Base-by-base conservation (phyloP, 1,140 invertebrate species). In the Acromyrmex echinatior region DNA sequence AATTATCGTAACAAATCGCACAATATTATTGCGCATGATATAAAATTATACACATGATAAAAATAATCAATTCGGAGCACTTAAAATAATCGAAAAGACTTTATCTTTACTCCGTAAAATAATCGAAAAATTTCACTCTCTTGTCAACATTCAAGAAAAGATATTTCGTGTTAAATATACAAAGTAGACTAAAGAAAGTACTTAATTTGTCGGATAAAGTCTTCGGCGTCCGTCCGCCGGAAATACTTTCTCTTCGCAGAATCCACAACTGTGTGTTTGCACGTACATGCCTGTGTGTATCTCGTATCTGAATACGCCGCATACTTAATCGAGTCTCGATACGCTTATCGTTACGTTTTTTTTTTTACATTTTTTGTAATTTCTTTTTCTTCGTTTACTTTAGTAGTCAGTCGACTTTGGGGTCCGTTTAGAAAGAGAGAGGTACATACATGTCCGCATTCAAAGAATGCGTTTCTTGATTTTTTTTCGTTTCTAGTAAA, bases 21-120 rank as follows among this genome's bases (percentile, higher is more conserved):
- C 91, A 84, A 91, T 74, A 56, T 90, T 87, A 86, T 51, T 86
- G 85, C 86, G 39, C 39, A 45, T 45, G 39, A 60, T 91, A 92
- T 87, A 91, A 92, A 92, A 93, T 79, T 66, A 85, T 92, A 86
- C 39, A 91, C 74, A 76, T 76, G 86, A 79, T 91, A 91, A 90
- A 84, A 89, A 92, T 84, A 70, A 87, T 91, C 66, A 88, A 49
- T 86, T 14, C 51, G 91, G 92, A 93, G 91, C 87, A 90, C 92
- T 93, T 92, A 94, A 92, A 93, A 92, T 92, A 93, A 93, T 93
- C 91, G 76, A 90, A 92, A 16, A 89, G 70, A 81, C 82, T 86
- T 74, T 28, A 12, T 51, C 49, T 51, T 51, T 51, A 51, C 49
- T 51, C 49, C 86, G 91, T 92, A 94, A 92, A 93, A 91, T 92